Evolutionary conservation across 2,888 invertebrate species (phyloP).

Genomic region (Falcaria lacertinaria): DNA sequence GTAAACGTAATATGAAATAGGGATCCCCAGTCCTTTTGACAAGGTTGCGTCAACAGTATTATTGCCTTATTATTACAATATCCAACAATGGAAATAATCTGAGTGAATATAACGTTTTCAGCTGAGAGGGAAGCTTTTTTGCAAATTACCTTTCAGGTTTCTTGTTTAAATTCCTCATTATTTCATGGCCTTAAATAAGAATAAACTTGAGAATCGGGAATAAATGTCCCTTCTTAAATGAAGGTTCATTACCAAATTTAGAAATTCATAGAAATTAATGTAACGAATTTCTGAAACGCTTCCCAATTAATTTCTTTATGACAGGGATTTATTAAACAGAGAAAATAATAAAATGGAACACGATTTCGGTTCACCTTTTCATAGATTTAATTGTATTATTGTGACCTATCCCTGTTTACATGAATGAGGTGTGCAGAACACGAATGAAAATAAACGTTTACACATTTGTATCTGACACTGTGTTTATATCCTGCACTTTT

Average conservation of each 20-base stretch:
- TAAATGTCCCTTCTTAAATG: neutral
- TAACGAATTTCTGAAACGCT: neutral
- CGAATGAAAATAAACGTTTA: slow-evolving; percentile 9
- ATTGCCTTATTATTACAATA: too few relatives aligned
- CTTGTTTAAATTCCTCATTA: neutral
- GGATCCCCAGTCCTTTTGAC: too few relatives aligned
- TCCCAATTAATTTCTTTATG: neutral
- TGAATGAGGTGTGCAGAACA: slow-evolving; percentile 7
- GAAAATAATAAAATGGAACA: too few relatives aligned
- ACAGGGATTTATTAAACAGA: too few relatives aligned
- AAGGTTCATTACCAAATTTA: neutral
- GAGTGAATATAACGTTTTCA: neutral
- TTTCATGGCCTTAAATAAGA: neutral
- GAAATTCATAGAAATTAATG: neutral
- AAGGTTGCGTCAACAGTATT: too few relatives aligned
- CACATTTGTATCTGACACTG: slow-evolving; percentile 7
- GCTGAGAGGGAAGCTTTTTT: too few relatives aligned
- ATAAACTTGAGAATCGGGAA: neutral
- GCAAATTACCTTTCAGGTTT: neutral
- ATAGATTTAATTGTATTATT: too few relatives aligned
- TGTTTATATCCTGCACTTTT: slow-evolving; percentile 35
- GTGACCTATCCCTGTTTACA: too few relatives aligned
- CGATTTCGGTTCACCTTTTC: too few relatives aligned
- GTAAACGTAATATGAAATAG: too few relatives aligned
- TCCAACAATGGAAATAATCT: neutral